Evolutionary conservation across 1,140 invertebrate species (phyloP), one percentile per base, ranked within the genome.

Genomic region (Whitmania pigra): DNA sequence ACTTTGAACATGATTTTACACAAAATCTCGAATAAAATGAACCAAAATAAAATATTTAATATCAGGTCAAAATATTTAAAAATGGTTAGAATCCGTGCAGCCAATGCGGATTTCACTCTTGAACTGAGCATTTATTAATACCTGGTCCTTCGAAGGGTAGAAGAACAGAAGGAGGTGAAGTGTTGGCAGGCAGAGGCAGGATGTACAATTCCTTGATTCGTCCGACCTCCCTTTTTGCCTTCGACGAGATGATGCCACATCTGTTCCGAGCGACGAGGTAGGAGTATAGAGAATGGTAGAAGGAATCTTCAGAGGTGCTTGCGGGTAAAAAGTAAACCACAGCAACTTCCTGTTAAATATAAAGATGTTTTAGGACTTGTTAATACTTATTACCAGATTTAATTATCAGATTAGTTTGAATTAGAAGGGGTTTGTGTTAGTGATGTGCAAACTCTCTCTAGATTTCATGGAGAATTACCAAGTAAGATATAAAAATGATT

Each of bases 151-250:
- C 88, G 29, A 91, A 84, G 0, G 91, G 90, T 15, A 78, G 71
- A 36, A 90, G 80, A 0, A 80, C 78, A 11, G 78, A 74, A 0
- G 93, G 93, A 69, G 96, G 86, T 15, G 88, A 85, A 73, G 87
- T 87, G 72, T 89, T 86, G 22, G 87, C 87, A 0, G 89, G 87
- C 53, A 96, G 83, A 0, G 94, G 93, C 75, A 94, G 86, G 72
- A 97, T 89, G 79, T 97, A 97, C 78, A 97, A 93, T 81, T 97
- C 94, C 79, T 96, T 95, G 40, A 97, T 89, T 29, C 57, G 7
- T n/a, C 57, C 57, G 57, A 63, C 57, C 6, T 31, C 57, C 29
- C 15, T 31, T n/a, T 63, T 63, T 11, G 22, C 57, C 29, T 7
- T 31, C 22, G 29, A 63, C 11, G 57, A 25, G 22, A 63, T 31